Evolutionary conservation across 2,888 invertebrate genomes (phyloP).

Genomic region (Nemoura dubitans): DNA sequence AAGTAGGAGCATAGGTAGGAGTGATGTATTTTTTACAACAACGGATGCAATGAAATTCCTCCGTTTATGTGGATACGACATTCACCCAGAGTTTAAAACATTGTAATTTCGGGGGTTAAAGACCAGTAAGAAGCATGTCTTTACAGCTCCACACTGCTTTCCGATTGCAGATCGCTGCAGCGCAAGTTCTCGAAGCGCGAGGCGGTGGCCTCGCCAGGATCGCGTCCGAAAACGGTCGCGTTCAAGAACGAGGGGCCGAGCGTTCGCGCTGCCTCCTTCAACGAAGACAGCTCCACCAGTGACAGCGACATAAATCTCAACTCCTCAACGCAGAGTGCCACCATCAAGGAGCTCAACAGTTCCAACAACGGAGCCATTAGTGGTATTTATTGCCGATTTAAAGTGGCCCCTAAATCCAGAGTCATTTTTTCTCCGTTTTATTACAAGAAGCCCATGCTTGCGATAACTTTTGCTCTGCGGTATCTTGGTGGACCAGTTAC

Average conservation of each 20-base stretch:
- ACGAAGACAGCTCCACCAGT: constrained; percentile 48
- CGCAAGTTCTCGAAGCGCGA: constrained; percentile 48
- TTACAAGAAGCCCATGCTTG: no score
- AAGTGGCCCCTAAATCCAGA: neutral
- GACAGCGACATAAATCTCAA: constrained; percentile 50
- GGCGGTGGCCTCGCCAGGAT: constrained; percentile 9
- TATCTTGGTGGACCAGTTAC: no score
- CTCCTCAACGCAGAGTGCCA: constrained; percentile 43
- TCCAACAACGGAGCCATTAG: constrained; percentile 31
- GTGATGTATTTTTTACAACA: no score
- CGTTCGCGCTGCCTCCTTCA: constrained; percentile 44
- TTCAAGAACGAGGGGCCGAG: constrained; percentile 47
- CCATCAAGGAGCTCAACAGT: constrained; percentile 40
- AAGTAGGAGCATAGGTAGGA: no score
- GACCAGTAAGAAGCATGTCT: no score
- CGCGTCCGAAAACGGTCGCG: constrained; percentile 45
- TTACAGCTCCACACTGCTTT: no score
- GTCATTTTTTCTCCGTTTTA: no score
- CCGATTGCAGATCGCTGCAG: constrained; percentile 52
- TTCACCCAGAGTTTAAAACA: no score
- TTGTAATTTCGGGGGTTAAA: no score
- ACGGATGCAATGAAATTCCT: no score
- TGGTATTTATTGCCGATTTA: constrained; percentile 32
- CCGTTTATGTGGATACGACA: no score
- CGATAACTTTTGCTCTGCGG: no score